phyloP scores from a whole-genome alignment of 2,113 vertebrate genomes.

The Microcebus jonahi region DNA sequence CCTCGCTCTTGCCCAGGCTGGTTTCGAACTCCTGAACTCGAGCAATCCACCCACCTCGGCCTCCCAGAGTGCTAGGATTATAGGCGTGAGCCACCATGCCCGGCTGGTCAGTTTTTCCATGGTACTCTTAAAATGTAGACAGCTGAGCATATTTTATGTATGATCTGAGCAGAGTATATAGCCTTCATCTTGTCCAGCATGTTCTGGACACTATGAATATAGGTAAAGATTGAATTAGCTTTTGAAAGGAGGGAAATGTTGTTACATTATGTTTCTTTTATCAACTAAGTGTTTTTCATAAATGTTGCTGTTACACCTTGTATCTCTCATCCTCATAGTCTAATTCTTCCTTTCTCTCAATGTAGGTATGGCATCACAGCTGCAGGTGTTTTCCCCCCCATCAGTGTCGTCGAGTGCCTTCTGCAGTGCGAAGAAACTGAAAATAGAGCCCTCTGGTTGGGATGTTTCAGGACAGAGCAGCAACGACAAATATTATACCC shows the following conservation, averaged over 20 bases:
- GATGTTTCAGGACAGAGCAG: constrained; percentile 94
- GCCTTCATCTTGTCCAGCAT: neutral
- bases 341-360: constrained; percentile 40
- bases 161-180: neutral
- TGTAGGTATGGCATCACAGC: constrained; percentile 96
- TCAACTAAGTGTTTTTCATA: neutral
- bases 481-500: constrained; percentile 92
- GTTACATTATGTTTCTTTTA: neutral
- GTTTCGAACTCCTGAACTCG: too few relatives aligned
- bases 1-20: too few relatives aligned
- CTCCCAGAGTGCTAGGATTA: too few relatives aligned
- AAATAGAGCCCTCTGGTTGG: constrained; percentile 96
- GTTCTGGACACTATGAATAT: neutral
- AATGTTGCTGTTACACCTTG: neutral
- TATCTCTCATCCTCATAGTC: neutral
- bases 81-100: too few relatives aligned
- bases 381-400: constrained; percentile 97
- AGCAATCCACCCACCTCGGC: too few relatives aligned
- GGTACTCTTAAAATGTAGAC: neutral
- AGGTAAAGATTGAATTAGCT: constrained; percentile 1
- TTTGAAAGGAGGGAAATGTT: neutral
- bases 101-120: neutral
- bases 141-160: neutral
- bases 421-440: constrained; percentile 97
- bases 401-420: constrained; percentile 98